Base-by-base conservation (phyloP, 2,113 vertebrate genomes). In the Mobula hypostoma region DNA sequence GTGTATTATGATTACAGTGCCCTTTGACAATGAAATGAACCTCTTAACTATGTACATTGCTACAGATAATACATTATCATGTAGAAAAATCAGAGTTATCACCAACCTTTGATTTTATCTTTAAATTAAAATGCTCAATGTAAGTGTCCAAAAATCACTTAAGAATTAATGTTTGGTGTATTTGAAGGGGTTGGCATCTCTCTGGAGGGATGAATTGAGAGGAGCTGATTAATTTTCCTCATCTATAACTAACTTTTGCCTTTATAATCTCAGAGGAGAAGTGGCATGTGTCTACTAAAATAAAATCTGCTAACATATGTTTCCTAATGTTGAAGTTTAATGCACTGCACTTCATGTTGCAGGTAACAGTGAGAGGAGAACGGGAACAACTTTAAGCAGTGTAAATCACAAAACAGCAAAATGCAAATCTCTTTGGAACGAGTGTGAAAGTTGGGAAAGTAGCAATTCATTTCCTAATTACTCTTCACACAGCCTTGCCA, bases 401-500 rank as follows among this genome's bases (percentile, higher is more conserved):
- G 24, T 74, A 74, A 93, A 56, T 93, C 15, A 48, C 40, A 56
- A 93, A 36, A 21, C 91, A 74, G 40, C 68, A 70, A 70, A 48
- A 76, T 74, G 40, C 5, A 8, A 76, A 93, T 74, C 40, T 56
- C 40, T 92, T 92, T 56, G 19, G 21, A 93, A 74, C 56, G 70
- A 29, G 91, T 93, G 91, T 93, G 91, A 93, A 48, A 74, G 21
- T 74, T 93, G 91, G 32, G 21, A 76, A 74, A 93, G 91, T 70
- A 93, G 74, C 91, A 74, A 68, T 93, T 66, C 14, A 93, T 40
- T 93, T 93, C 27, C 72, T 29, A 93, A 74, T 93, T 40, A 93
- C 74, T 72, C 40, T 93, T 56, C 91, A 29, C 40, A 76, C n/a
- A 24, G 21, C 36, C 70, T 93, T 74, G 40, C 36, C 32, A 93